These are phyloP conservation scores for Sesia apiformis DNA, from an alignment of 2,888 invertebrate species.

Conservation along the genomic window DNA sequence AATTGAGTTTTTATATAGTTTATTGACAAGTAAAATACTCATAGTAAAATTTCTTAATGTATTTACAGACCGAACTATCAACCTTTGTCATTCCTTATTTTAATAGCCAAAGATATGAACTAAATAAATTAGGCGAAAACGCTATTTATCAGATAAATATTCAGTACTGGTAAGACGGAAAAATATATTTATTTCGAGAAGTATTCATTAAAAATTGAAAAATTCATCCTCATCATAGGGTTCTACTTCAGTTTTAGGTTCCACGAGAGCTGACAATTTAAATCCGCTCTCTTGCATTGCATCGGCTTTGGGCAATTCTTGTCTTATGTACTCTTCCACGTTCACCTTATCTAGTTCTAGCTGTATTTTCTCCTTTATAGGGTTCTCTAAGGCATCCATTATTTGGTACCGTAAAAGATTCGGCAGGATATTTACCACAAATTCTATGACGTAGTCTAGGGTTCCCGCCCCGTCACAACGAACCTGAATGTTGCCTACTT, in stretches of 20 bases:
- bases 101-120: too few species aligned
- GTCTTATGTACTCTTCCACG: constrained; percentile 82
- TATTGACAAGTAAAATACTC: too few species aligned
- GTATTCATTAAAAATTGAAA: constrained; percentile 48
- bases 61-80: too few species aligned
- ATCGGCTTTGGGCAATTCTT: constrained; percentile 80
- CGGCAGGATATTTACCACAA: constrained; percentile 85
- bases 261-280: constrained; percentile 47
- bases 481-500: constrained; percentile 88
- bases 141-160: too few species aligned
- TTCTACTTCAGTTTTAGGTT: constrained; percentile 17
- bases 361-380: constrained; percentile 82
- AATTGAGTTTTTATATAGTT: too few species aligned
- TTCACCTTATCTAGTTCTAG: constrained; percentile 83
- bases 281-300: constrained; percentile 67
- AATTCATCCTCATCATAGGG: constrained; percentile 60
- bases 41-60: too few species aligned
- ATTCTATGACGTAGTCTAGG: constrained; percentile 87
- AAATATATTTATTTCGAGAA: neutral
- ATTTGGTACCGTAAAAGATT: constrained; percentile 91
- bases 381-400: constrained; percentile 88
- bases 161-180: too few species aligned
- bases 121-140: too few species aligned
- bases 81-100: too few species aligned
- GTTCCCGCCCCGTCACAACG: constrained; percentile 91